Conservation (phyloP, 2,888 invertebrate species). For the Maniola hyperantus region DNA sequence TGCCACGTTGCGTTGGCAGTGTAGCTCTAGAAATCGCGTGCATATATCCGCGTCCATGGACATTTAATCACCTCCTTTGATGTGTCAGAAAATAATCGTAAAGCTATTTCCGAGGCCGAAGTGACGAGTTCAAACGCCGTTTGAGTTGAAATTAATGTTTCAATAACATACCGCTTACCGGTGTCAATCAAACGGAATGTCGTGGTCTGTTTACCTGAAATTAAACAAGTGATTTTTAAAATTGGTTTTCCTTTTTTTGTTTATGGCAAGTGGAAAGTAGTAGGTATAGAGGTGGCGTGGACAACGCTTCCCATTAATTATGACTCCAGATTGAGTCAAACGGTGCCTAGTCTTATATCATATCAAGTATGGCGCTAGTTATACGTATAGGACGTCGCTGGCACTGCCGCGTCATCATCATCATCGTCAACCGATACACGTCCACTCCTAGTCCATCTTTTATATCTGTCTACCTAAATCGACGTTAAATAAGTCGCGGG, state of each 20-base stretch:
- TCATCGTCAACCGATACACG: too few relatives aligned
- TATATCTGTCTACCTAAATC: too few relatives aligned
- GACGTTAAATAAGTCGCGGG: too few relatives aligned
- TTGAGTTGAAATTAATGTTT: slow-evolving; percentile 55
- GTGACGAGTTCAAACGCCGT: slow-evolving; percentile 52
- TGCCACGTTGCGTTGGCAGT: slow-evolving; percentile 36
- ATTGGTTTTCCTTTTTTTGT: background rate
- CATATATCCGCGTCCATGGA: slow-evolving; percentile 51
- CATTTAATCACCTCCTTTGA: slow-evolving; percentile 76
- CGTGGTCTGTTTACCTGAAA: slow-evolving; percentile 52
- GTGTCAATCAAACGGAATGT: slow-evolving; percentile 46
- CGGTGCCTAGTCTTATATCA: too few relatives aligned
- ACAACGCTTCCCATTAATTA: too few relatives aligned
- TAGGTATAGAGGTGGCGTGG: too few relatives aligned
- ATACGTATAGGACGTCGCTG: too few relatives aligned
- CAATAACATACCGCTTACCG: slow-evolving; percentile 60
- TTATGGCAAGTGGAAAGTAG: too few relatives aligned
- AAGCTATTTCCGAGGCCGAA: slow-evolving; percentile 61
- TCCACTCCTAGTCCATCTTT: too few relatives aligned
- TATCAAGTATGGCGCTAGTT: too few relatives aligned
- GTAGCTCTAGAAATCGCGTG: slow-evolving; percentile 46
- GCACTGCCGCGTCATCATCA: too few relatives aligned
- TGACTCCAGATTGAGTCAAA: too few relatives aligned
- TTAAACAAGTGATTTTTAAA: slow-evolving; percentile 38
- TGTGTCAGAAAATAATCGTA: slow-evolving; percentile 71